Evolutionary conservation across 2,113 vertebrate species (phyloP).

Genomic region (Meles meles): DNA sequence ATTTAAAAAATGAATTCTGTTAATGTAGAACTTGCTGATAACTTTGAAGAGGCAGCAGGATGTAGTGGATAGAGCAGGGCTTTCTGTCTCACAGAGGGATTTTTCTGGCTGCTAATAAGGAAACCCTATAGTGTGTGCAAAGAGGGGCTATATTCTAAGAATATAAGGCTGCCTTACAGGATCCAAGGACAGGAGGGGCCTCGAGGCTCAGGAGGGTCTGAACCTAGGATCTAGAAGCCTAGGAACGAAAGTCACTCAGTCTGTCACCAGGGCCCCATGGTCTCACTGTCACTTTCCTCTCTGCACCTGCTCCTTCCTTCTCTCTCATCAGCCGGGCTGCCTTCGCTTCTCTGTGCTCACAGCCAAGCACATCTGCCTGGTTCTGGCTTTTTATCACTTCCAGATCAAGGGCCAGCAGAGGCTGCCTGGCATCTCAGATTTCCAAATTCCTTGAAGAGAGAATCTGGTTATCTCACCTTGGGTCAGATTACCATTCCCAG

Average conservation of each 20-base stretch:
- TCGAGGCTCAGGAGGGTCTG: neutral
- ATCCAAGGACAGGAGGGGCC: neutral
- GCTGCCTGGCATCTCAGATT: neutral
- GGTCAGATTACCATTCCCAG: neutral
- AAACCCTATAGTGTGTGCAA: neutral
- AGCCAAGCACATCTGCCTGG: neutral
- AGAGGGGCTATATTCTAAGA: neutral
- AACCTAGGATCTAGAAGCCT: neutral
- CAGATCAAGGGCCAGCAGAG: neutral
- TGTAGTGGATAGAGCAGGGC: neutral
- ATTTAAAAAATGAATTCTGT: neutral
- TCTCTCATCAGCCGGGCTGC: neutral
- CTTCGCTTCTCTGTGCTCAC: neutral
- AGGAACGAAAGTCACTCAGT: neutral
- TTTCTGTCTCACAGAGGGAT: neutral
- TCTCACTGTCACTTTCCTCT: neutral
- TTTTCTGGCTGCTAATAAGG: neutral
- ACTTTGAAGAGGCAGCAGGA: neutral
- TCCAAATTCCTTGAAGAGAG: slow-evolving; percentile 39
- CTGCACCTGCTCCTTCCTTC: neutral
- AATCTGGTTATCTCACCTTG: slow-evolving; percentile 22
- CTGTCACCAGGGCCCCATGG: neutral
- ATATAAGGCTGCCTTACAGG: neutral
- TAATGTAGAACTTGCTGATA: neutral
- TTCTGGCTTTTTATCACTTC: neutral